Percentiles rank a stretch among this genome's conserved stretches.
These are phyloP conservation scores for Hycleus phaleratus DNA, from an alignment of 1,140 invertebrate species.

Conservation along the genomic window DNA sequence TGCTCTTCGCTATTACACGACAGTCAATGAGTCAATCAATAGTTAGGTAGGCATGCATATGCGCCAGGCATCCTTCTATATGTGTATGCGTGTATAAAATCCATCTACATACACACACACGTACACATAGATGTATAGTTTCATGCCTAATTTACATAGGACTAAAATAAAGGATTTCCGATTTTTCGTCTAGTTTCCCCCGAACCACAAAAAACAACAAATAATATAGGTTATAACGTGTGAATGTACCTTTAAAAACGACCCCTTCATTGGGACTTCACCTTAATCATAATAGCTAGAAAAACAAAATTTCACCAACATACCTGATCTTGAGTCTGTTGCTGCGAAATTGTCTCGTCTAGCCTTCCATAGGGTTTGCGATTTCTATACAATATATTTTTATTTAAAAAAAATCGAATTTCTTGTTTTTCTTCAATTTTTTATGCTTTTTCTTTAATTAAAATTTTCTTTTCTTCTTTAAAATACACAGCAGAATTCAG, in stretches of 20 bases:
- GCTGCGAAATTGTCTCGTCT: too few species aligned
- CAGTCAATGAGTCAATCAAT: conserved; percentile 33
- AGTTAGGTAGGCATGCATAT: conserved; percentile 29
- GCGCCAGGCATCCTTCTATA: conserved; percentile 11
- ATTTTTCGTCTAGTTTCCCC: too few species aligned
- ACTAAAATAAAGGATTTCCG: too few species aligned
- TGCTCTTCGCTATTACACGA: conserved; percentile 22
- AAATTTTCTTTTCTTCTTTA: background rate
- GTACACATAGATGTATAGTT: background rate
- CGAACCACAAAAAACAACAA: too few species aligned
- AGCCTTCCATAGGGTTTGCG: too few species aligned
- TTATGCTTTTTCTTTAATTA: background rate
- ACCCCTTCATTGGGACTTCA: too few species aligned
- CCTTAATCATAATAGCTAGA: too few species aligned
- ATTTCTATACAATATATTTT: too few species aligned
- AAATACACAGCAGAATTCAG: conserved; percentile 26
- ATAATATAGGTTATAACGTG: too few species aligned
- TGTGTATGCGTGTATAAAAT: background rate
- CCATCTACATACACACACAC: conserved; percentile 12
- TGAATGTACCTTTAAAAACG: too few species aligned
- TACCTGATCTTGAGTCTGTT: background rate
- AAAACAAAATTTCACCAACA: background rate
- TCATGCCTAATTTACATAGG: too few species aligned
- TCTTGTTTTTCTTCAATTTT: conserved; percentile 3
- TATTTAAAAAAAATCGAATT: background rate